Percentiles rank a stretch among this genome's conserved stretches.
Evolutionary conservation across 2,888 invertebrate species (phyloP).

Genomic region (Orthonevra nobilis): DNA sequence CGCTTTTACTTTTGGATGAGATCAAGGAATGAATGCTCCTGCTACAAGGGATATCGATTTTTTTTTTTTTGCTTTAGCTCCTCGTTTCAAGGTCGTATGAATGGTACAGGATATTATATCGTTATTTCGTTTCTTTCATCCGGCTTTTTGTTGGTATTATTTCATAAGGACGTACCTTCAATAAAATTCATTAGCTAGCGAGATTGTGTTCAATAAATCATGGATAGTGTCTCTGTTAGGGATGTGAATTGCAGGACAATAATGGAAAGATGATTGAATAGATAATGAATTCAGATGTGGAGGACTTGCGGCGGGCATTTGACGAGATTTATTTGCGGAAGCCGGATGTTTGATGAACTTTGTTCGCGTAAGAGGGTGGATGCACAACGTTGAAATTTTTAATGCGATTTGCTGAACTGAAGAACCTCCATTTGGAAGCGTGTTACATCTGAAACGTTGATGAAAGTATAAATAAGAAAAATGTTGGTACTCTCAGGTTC

Average conservation of each 20-base stretch:
- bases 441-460: too few species aligned
- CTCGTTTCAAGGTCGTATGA: conserved; percentile 22
- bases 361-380: too few species aligned
- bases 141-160: background rate
- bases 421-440: too few species aligned
- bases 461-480: too few species aligned
- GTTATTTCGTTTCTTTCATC: background rate
- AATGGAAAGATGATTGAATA: background rate
- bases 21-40: too few species aligned
- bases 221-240: background rate
- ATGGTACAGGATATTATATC: conserved; percentile 21
- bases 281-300: background rate
- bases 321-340: background rate
- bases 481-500: too few species aligned
- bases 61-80: too few species aligned
- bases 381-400: too few species aligned
- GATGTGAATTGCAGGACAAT: background rate
- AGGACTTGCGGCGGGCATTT: background rate
- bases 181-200: background rate
- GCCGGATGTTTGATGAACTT: too few species aligned
- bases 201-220: background rate
- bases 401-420: too few species aligned
- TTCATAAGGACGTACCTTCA: conserved; percentile 1
- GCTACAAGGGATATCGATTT: too few species aligned
- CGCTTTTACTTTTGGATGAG: too few species aligned